Evolutionary conservation across 2,888 invertebrate species (phyloP), one percentile per base, ranked within the genome.

Genomic region (Nomada hirtipes): DNA sequence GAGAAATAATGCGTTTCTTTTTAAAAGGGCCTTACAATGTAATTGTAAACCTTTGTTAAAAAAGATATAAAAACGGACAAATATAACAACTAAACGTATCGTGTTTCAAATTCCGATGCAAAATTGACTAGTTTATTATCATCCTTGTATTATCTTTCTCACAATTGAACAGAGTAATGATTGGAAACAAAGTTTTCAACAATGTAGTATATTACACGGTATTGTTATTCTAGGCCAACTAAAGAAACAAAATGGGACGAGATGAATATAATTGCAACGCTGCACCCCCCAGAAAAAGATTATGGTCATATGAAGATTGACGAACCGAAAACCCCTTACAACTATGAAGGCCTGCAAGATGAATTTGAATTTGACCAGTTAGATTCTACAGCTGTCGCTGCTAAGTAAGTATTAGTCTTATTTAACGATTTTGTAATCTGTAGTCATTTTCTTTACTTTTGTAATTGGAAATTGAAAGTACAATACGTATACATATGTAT

Each of bases 241-340:
- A 95, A 96, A 90, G 95, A 95, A 89, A 96, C 98, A 92, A 97
- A 98, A 95, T 98, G 98, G 95, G 99, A 99, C 94, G 99, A 99
- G 95, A 98, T 99, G 96, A 99, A 99, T 94, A 99, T 99, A 87
- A 96, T 99, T 90, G 99, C 98, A 88, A 99, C 99, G 0, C 96
- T 98, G 91, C 99, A 99, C 95, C 99, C 99, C 59, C 95, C 97
- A 29, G 98, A 98, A 94, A 99, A 99, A 95, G 99, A 99, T 94
- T 99, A 99, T 94, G 99, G 99, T 11, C 98, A 98, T 92, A 99
- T 99, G 99, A 99, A 99, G 94, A 97, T 97, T 86, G 98, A 98
- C 91, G 99, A 99, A 94, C 99, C 99, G 2, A 99, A 99, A 94
- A 99, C 99, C 42, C 99, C 99, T 0, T 98, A 96, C 91, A 96